Evolutionary conservation across 2,888 invertebrate species (phyloP), one percentile per base, ranked within the genome.

Genomic region (Drosophila mayaguana): DNA sequence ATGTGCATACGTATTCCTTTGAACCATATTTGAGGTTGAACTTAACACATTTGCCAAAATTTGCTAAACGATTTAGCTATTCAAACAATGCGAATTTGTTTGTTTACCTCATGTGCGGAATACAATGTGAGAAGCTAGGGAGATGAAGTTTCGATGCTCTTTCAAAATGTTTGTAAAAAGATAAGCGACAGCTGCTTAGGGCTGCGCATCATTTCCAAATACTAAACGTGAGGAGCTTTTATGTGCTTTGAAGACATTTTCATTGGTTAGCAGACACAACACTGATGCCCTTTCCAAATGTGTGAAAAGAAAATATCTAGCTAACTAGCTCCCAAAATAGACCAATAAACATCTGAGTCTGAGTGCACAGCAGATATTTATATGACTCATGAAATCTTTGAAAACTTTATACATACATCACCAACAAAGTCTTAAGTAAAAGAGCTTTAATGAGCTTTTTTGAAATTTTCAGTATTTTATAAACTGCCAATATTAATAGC

Each of bases 21-120:
- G 36, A 38, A 20, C 38, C 34, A 42, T 38, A 43, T 43, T 72
- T 54, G 22, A 40, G 43, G n/a, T 28, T 42, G 50, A 51, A 46
- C 45, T 20, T 34, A 63, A 36, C 55, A 25, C 56, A 57, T 38
- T 43, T 40, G 53, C 72, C 62, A 46, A 70, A 75, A 70, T 57
- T 16, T 45, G 34, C 28, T 36, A 25, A 51, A 22, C 56, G 32
- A 53, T 59, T 40, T 48, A 25, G 18, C 34, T 22, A 63, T 53
- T 46, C 34, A 63, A 56, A 57, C 38, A 46, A 42, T 70, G 61
- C 34, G 59, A 62, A 75, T 55, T 55, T 36, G 38, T 75, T 74
- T 56, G 22, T 34, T 38, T 43, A 34, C 53, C 22, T 38, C 36
- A n/a, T 0, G 22, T 36, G 38, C 0, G 0, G 12, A 8, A 7